Percentiles rank a stretch among this genome's conserved stretches.
Conservation (phyloP, 1,140 invertebrate genomes). For the Drosophila insularis region DNA sequence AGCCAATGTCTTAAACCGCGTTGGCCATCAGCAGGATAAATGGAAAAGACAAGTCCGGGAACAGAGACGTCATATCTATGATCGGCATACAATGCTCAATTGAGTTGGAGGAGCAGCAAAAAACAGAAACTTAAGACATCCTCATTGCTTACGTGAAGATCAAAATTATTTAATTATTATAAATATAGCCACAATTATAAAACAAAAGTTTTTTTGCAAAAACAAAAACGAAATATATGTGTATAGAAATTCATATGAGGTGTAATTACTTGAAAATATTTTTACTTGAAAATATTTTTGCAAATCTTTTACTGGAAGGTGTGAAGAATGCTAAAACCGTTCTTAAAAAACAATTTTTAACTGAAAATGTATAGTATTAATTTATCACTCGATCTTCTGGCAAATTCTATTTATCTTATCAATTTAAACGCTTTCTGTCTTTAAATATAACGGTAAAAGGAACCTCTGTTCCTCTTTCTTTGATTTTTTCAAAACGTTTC, state of each 20-base stretch:
- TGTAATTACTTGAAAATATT: not conserved
- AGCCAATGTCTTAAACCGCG: slow-evolving; percentile 95
- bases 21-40: slow-evolving; percentile 97
- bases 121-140: slow-evolving; percentile 53
- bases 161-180: slow-evolving; percentile 53
- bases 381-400: too few relatives aligned
- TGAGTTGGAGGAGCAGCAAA: slow-evolving; percentile 83
- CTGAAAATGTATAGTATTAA: too few relatives aligned
- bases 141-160: slow-evolving; percentile 46
- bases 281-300: slow-evolving; percentile 1
- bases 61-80: slow-evolving; percentile 98
- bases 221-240: slow-evolving; percentile 37
- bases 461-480: too few relatives aligned
- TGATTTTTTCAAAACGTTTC: too few relatives aligned
- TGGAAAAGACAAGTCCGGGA: slow-evolving; percentile 99
- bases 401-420: too few relatives aligned
- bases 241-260: not conserved
- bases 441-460: too few relatives aligned
- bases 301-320: not conserved
- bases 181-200: slow-evolving; percentile 58
- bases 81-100: slow-evolving; percentile 98
- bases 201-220: slow-evolving; percentile 30
- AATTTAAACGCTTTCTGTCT: too few relatives aligned
- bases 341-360: too few relatives aligned
- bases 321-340: not conserved